Percentiles rank a stretch among this genome's conserved stretches.
These are phyloP conservation scores for Thyatira batis DNA, from an alignment of 2,888 invertebrate genomes.

Conservation along the genomic window DNA sequence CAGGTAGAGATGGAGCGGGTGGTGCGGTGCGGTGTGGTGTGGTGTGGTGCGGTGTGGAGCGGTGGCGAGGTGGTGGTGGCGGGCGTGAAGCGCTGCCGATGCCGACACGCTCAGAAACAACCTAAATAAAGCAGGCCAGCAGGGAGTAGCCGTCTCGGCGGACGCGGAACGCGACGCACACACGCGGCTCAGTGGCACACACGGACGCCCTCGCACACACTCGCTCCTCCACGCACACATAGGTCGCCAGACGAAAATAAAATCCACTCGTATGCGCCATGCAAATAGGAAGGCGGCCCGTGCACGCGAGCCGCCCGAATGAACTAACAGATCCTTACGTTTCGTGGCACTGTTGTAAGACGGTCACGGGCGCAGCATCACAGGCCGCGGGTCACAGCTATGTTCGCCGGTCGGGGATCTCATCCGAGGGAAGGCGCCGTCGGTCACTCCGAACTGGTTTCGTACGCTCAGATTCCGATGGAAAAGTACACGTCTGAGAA, in stretches of 20 bases:
- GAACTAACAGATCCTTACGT: constrained; percentile 79
- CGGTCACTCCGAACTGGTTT: constrained; percentile 69
- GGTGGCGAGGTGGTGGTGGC: constrained; percentile 36
- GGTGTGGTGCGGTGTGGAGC: constrained; percentile 29
- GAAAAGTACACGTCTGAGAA: constrained; percentile 71
- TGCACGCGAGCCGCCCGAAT: constrained; percentile 66
- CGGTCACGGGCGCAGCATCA: constrained; percentile 80
- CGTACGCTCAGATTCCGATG: constrained; percentile 62
- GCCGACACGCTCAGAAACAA: constrained; percentile 67
- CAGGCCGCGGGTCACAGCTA: constrained; percentile 71
- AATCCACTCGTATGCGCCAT: constrained; percentile 80
- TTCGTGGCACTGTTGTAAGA: constrained; percentile 79
- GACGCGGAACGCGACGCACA: constrained; percentile 57
- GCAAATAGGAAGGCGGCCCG: constrained; percentile 78
- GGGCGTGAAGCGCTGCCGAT: constrained; percentile 11
- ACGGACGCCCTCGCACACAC: constrained; percentile 46
- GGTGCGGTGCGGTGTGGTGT: constrained; percentile 25
- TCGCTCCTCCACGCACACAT: constrained; percentile 62
- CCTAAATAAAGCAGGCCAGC: constrained; percentile 76
- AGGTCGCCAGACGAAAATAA: constrained; percentile 78
- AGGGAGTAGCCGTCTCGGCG: constrained; percentile 73
- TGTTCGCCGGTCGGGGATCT: constrained; percentile 60
- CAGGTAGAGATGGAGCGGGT: constrained; percentile 35
- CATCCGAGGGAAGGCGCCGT: constrained; percentile 67
- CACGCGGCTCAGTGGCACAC: constrained; percentile 34